Evolutionary conservation across 2,113 vertebrate genomes (phyloP).

Genomic region (Protobothrops flavoviridis): DNA sequence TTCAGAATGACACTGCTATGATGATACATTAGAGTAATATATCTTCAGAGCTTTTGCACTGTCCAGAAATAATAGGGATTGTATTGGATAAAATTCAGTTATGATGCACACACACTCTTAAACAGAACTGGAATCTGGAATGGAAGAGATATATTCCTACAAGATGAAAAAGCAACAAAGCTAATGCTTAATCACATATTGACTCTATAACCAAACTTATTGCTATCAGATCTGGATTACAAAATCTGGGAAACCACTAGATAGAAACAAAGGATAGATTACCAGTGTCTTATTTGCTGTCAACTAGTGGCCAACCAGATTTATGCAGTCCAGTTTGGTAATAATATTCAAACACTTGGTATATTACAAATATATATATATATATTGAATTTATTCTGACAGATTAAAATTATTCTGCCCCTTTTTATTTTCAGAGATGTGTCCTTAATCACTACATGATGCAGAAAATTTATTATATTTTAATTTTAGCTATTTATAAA

Average conservation of each 20-base stretch:
- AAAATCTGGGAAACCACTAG: background rate
- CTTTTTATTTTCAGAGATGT: background rate
- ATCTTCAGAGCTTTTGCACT: slow-evolving; percentile 47
- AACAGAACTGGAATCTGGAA: background rate
- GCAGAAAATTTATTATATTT: background rate
- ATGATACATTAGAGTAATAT: slow-evolving; percentile 55
- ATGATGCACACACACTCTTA: background rate
- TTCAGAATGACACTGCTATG: slow-evolving; percentile 47
- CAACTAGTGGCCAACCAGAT: background rate
- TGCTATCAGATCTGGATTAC: background rate
- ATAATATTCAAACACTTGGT: background rate
- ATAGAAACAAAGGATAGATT: background rate
- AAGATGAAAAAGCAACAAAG: rapidly evolving
- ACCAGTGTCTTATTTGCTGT: background rate
- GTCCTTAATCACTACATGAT: background rate
- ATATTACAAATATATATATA: background rate
- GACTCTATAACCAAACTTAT: background rate
- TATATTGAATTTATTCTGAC: background rate
- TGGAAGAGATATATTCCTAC: background rate
- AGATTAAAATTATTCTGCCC: background rate
- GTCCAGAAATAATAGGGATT: slow-evolving; percentile 42
- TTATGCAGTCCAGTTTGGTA: background rate
- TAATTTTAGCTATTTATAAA: background rate
- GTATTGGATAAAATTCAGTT: slow-evolving; percentile 30
- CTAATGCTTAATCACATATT: background rate